phyloP scores from a whole-genome alignment of 2,113 vertebrate species.

The Cacatua alba region DNA sequence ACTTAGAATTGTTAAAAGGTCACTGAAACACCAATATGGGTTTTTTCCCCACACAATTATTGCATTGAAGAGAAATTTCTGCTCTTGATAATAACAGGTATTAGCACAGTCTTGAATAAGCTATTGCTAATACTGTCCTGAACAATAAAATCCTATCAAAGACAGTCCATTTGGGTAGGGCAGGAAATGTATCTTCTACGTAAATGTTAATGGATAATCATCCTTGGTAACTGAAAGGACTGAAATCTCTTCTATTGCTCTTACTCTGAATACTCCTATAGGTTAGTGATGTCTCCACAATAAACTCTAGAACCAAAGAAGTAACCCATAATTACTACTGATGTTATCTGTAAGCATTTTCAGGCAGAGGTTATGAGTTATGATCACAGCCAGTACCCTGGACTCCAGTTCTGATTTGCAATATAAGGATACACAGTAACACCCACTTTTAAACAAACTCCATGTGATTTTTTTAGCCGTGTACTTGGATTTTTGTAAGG shows the following conservation, averaged over 20 bases:
- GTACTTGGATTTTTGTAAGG: background rate
- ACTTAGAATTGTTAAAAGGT: background rate
- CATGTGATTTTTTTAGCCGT: background rate
- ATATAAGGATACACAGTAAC: background rate
- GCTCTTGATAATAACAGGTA: background rate
- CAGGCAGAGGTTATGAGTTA: background rate
- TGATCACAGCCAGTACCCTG: too few species aligned
- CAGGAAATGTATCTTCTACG: background rate
- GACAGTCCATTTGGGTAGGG: background rate
- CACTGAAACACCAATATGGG: background rate
- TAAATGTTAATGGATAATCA: background rate
- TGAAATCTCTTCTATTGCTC: background rate
- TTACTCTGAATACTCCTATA: background rate
- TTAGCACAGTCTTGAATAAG: background rate
- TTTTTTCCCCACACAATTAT: background rate
- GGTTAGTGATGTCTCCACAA: background rate
- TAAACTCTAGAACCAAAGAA: background rate
- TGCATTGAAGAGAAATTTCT: background rate
- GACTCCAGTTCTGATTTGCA: background rate
- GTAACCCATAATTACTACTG: background rate
- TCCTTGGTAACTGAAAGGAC: background rate
- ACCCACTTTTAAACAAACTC: background rate
- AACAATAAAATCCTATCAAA: background rate
- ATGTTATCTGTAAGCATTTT: background rate
- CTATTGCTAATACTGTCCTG: background rate